These are phyloP conservation scores for Emydoidea blandingii DNA, from an alignment of 2,797 vertebrate species.

Conservation along the genomic window DNA sequence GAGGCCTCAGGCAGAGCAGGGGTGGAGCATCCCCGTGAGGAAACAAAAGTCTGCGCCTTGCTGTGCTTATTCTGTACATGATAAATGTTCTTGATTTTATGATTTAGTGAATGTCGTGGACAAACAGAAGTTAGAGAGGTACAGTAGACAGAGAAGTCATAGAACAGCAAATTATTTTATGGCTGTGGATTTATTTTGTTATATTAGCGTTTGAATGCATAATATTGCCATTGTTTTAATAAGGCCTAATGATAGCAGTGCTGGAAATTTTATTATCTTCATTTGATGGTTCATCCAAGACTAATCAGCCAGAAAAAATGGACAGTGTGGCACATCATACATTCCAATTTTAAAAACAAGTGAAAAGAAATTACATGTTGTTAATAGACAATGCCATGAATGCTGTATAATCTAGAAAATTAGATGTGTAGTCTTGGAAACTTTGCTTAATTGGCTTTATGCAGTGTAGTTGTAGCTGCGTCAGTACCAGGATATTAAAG, in stretches of 20 bases:
- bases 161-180: background rate
- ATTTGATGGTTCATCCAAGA: background rate
- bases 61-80: background rate
- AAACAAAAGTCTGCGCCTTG: no score
- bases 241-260: background rate
- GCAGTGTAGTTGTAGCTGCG: background rate
- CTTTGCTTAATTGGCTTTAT: background rate
- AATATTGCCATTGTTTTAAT: background rate
- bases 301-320: background rate
- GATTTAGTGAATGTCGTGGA: background rate
- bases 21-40: no score
- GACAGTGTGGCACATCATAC: background rate
- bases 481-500: background rate
- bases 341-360: background rate
- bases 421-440: background rate
- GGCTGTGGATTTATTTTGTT: background rate
- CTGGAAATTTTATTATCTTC: background rate
- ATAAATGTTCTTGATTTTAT: background rate
- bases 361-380: background rate
- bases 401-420: background rate
- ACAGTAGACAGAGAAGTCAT: background rate
- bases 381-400: background rate
- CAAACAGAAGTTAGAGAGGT: background rate
- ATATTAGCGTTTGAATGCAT: background rate
- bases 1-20: no score